Base-by-base conservation (phyloP, 2,113 vertebrate genomes). In the Cheilinus undulatus region DNA sequence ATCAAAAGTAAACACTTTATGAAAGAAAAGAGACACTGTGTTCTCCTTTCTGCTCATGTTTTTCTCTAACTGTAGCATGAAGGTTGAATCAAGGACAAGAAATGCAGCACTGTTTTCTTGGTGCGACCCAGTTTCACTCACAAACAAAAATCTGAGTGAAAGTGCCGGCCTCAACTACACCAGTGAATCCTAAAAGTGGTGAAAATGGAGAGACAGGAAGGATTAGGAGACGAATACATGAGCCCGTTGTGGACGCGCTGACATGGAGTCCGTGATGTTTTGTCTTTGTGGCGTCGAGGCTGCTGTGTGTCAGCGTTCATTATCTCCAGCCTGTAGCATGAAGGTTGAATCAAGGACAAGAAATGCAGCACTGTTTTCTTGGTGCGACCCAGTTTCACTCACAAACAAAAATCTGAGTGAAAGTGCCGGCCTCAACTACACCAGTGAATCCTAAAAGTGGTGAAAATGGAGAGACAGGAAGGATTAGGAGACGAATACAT, bases 221-320 rank as follows among this genome's bases (percentile, higher is more conserved):
- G 28, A 40, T 50, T 30, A n/a, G 19, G 32, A 22, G 17, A 49
- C 30, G 27, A 53, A 40, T 50, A 30, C 58, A 45, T 53, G 30
- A 71, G 49, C 38, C 19, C 12, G 27, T 45, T 63, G 59, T 64
- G 22, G 56, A 19, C 38, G 19, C 1, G 14, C 22, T 54, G 59
- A 59, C 17, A 51, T 42, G 28, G 43, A 40, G 32, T 51, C 71
- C 43, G 43, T 20, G 7, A 43, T 34, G 52, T 66, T 65, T 73
- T 58, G 45, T 58, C 53, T 73, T 50, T 1, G 60, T 32, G 61
- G 15, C 1, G 52, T 27, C 1, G 43, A 50, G 26, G 71, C 71
- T 24, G 45, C 61, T n/a, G 20, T 26, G 26, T 43, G 53, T 66
- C 60, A 42, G 51, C 19, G 6, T 23, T 43, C 26, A 24, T 65